Base-by-base conservation (phyloP, 2,797 vertebrate genomes). In the Neomorphus geoffroyi region DNA sequence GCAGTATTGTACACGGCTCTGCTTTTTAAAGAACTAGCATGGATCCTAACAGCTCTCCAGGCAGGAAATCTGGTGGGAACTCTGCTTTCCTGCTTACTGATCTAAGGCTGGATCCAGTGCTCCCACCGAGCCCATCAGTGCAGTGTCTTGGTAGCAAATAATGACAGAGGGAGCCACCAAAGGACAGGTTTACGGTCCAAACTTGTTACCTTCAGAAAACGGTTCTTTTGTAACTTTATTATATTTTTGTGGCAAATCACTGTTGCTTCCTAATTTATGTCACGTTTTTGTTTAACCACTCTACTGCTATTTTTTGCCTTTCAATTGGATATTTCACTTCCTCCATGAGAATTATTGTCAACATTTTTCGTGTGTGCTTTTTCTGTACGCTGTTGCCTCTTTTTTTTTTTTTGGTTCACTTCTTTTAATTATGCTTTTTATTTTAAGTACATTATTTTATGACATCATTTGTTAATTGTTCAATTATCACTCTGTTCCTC, bases 401-500 rank as follows among this genome's bases (percentile, higher is more conserved):
- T 74, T 91, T 83, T 94, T 78, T 74, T 91, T 83, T 51, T 86
- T 65, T 74, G 65, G 51, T 88, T 97, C 70, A 54, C 33, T 92
- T 93, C 67, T 95, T 97, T 96, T 97, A 97, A 96, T 96, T 96
- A 86, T 61, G 67, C 84, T 82, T 96, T 97, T 96, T 74, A 93
- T 96, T 94, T 97, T 96, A 97, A 97, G 83, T 64, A 78, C 58
- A 78, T 82, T 93, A 74, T 89, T 97, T 96, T 95, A 94, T 93
- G 90, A 92, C 69, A 74, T 66, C 66, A 82, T 82, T 96, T 89
- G 95, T 90, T 97, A 97, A 94, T 95, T 97, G 81, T 96, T 94
- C 93, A 90, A 90, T 97, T 97, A 96, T 92, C 87, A 84, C 81
- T 86, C 65, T 89, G 57, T 48, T 91, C 78, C 64, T 94, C n/a